Percentiles rank a stretch among this genome's conserved stretches.
Evolutionary conservation across 2,888 invertebrate species (phyloP).

Genomic region (Deilephila porcellus): DNA sequence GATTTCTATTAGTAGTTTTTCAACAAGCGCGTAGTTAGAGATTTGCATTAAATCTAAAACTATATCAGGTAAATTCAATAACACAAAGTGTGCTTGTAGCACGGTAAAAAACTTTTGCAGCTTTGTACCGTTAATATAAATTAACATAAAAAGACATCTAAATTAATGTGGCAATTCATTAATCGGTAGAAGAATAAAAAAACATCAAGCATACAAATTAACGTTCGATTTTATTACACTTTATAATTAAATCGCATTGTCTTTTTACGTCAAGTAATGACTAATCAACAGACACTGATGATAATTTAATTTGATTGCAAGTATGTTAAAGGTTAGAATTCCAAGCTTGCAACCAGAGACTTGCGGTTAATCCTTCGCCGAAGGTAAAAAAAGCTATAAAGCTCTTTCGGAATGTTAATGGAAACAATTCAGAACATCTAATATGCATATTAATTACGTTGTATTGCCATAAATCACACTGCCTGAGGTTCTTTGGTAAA

Average conservation of each 20-base stretch:
- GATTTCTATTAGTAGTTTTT: no score
- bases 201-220: neutral
- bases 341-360: neutral
- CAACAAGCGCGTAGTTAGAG: no score
- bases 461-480: slow-evolving; percentile 3
- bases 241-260: slow-evolving; percentile 9
- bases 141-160: no score
- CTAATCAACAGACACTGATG: slow-evolving; percentile 1
- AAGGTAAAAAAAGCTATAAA: slow-evolving; percentile 15
- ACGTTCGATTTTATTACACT: neutral
- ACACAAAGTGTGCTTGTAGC: no score
- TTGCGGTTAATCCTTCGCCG: neutral
- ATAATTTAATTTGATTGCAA: slow-evolving; percentile 24
- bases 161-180: no score
- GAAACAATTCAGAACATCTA: slow-evolving; percentile 21
- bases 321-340: slow-evolving; percentile 10
- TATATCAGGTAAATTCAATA: no score
- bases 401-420: slow-evolving; percentile 9
- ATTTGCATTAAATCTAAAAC: no score
- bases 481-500: neutral
- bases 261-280: slow-evolving; percentile 1
- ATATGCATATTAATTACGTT: slow-evolving; percentile 24
- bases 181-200: neutral
- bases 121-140: no score
- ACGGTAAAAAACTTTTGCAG: no score